These are phyloP conservation scores for Maconellicoccus hirsutus DNA, from an alignment of 1,140 invertebrate species.

Conservation along the genomic window DNA sequence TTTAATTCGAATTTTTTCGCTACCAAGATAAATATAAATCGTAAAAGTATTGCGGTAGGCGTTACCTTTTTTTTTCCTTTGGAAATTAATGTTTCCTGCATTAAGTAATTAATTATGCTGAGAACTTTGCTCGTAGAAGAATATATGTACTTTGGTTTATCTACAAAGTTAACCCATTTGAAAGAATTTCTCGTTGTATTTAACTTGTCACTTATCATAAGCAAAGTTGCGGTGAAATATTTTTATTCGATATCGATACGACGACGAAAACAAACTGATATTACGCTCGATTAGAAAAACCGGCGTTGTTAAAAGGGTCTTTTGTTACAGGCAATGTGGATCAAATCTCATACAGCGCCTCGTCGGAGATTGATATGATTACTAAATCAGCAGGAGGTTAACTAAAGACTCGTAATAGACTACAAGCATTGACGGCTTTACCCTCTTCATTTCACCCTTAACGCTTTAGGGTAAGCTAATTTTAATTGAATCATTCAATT, in stretches of 20 bases:
- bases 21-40: neutral
- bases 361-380: slow-evolving; percentile 19
- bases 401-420: slow-evolving; percentile 20
- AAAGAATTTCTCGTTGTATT: neutral
- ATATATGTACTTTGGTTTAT: neutral
- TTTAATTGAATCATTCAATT: neutral
- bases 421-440: slow-evolving; percentile 15
- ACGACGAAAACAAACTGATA: neutral
- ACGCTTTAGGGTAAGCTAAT: neutral
- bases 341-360: slow-evolving; percentile 20
- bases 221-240: too few relatives aligned
- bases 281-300: neutral
- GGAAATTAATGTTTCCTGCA: neutral
- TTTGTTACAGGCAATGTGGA: slow-evolving; percentile 2
- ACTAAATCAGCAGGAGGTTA: slow-evolving; percentile 19
- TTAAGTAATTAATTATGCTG: neutral
- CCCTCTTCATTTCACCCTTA: neutral
- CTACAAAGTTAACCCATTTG: neutral
- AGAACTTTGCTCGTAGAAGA: neutral
- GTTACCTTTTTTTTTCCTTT: neutral
- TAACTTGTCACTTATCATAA: too few relatives aligned
- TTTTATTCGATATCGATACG: too few relatives aligned
- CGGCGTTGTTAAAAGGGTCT: neutral
- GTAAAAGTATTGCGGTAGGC: neutral
- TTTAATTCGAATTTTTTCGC: neutral